A percentile compares a stretch with the other conserved stretches of the same genome.
phyloP scores from a whole-genome alignment of 2,888 invertebrate species.

The Conops quadrifasciatus region DNA sequence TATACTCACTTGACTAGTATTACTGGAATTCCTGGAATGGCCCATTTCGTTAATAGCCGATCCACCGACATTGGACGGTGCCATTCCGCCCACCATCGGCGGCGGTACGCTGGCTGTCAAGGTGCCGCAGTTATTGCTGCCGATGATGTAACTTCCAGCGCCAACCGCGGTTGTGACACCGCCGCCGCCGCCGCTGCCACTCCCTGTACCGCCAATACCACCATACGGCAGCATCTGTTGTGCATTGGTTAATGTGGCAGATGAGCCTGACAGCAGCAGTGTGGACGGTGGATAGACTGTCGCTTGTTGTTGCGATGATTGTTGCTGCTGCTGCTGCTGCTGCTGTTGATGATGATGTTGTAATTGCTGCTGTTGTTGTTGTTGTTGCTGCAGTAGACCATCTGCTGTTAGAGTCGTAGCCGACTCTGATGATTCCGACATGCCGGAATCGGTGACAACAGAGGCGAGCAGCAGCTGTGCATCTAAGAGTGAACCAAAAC shows the following conservation, averaged over 20 bases:
- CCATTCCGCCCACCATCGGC: slow-evolving; percentile 44
- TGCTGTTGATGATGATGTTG: slow-evolving; percentile 36
- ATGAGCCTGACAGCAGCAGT: slow-evolving; percentile 40
- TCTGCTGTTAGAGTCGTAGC: slow-evolving; percentile 56
- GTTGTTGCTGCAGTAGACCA: slow-evolving; percentile 50
- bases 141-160: slow-evolving; percentile 48
- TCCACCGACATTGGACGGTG: slow-evolving; percentile 47
- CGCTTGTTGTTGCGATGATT: slow-evolving; percentile 40
- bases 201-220: slow-evolving; percentile 51
- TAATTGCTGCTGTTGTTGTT: slow-evolving; percentile 36
- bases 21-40: slow-evolving; percentile 80
- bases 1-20: slow-evolving; percentile 75
- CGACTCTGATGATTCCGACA: slow-evolving; percentile 64
- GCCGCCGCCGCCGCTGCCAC: slow-evolving; percentile 52
- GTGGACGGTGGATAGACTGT: slow-evolving; percentile 55
- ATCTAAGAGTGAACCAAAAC: slow-evolving; percentile 43
- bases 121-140: slow-evolving; percentile 60
- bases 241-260: slow-evolving; percentile 50
- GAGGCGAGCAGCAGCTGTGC: slow-evolving; percentile 57
- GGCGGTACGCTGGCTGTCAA: slow-evolving; percentile 43
- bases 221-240: slow-evolving; percentile 53
- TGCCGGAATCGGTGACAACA: slow-evolving; percentile 64
- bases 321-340: slow-evolving; percentile 44
- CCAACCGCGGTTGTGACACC: slow-evolving; percentile 43
- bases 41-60: slow-evolving; percentile 63